These are phyloP conservation scores for Drosophila rhopaloa DNA, from an alignment of 1,140 invertebrate genomes.

Conservation along the genomic window DNA sequence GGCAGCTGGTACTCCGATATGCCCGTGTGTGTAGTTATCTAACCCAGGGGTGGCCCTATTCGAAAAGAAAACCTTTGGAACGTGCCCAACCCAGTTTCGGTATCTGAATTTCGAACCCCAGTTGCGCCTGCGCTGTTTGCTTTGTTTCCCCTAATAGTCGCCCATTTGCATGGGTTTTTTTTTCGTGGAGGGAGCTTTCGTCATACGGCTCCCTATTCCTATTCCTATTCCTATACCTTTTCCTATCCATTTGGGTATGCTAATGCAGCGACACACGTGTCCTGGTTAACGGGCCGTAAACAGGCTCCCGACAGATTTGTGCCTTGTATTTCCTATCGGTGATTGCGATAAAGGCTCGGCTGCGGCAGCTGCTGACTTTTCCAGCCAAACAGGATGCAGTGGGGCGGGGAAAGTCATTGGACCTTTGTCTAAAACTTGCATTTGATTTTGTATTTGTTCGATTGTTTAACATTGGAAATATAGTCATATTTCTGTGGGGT, in stretches of 20 bases:
- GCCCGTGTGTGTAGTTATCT: slow-evolving; percentile 35
- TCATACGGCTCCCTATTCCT: slow-evolving; percentile 4
- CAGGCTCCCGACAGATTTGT: slow-evolving; percentile 64
- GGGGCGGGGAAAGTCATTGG: slow-evolving; percentile 8
- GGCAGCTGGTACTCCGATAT: slow-evolving; percentile 46
- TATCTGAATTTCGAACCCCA: slow-evolving; percentile 7
- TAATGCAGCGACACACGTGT: slow-evolving; percentile 57
- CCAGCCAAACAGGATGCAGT: slow-evolving; percentile 20
- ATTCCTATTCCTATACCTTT: slow-evolving; percentile 4
- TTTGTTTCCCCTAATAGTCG: slow-evolving; percentile 28
- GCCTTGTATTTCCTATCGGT: slow-evolving; percentile 31
- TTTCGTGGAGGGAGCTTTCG: slow-evolving; percentile 54
- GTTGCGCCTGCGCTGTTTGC: slow-evolving; percentile 65
- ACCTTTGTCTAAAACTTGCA: slow-evolving; percentile 12
- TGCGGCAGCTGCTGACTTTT: slow-evolving; percentile 47
- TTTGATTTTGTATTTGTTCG: slow-evolving; percentile 27
- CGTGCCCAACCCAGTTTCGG: slow-evolving; percentile 51
- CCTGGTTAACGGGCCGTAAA: slow-evolving; percentile 69
- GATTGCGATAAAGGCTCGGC: slow-evolving; percentile 39
- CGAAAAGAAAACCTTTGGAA: slow-evolving; percentile 29
- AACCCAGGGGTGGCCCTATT: slow-evolving; percentile 40
- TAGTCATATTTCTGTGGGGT: neutral
- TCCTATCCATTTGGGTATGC: slow-evolving; percentile 24
- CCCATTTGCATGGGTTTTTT: slow-evolving; percentile 10
- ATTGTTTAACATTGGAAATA: slow-evolving; percentile 5